Evolutionary conservation across 2,113 vertebrate species (phyloP), one percentile per base, ranked within the genome.

Genomic region (Lontra canadensis): DNA sequence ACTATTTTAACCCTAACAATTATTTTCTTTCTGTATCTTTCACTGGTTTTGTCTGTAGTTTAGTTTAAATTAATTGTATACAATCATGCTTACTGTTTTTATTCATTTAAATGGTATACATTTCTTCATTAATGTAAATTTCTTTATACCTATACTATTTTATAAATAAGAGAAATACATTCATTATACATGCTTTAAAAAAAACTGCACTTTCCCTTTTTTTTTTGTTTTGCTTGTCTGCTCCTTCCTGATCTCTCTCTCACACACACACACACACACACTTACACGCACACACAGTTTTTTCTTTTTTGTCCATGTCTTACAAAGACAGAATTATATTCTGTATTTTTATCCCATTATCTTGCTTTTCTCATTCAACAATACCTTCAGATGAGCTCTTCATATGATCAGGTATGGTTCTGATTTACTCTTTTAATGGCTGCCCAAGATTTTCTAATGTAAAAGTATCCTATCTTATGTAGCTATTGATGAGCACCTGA

Each of bases 61-160:
- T n/a, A 84, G 20, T 69, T 86, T 96, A 79, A 93, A 90, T 57
- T 65, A 61, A 82, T 78, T 88, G 63, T 29, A 92, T 86, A 47
- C 3, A 74, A 44, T 44, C 15, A 76, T 71, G 17, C 20, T 47
- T 73, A 93, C 57, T 83, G 7, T 13, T 95, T 86, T 89, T 71
- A 92, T 67, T 92, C 39, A 88, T 26, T 74, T 86, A 65, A 55
- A 85, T 52, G 10, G 11, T 12, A 92, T 76, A 26, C 86, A 44
- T 42, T 88, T 91, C 15, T 29, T 15, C 15, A 73, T 39, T 85
- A 84, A 80, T 88, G 81, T 90, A 52, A 49, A 69, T 73, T 79
- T 36, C 18, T 78, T 97, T 89, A 55, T 80, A 36, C 29, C 8
- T 61, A 34, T 23, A 7, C 39, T 73, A 36, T 52, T 81, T 95